These are phyloP conservation scores for Lepisosteus oculatus DNA, from an alignment of 2,113 vertebrate genomes.

Conservation along the genomic window DNA sequence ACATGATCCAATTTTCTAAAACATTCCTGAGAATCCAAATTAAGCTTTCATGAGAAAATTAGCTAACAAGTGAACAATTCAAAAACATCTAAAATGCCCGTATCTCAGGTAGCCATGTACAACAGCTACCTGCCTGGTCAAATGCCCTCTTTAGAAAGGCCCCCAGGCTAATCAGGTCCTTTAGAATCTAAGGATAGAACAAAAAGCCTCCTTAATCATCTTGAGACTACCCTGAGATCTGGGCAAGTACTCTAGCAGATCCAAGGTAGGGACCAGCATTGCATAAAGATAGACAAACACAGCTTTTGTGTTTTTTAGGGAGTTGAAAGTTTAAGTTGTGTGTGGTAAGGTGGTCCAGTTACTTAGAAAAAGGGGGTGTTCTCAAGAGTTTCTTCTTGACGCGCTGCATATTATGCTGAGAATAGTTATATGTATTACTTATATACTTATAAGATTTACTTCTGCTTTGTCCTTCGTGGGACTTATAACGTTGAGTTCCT, in stretches of 20 bases:
- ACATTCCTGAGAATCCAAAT: slow-evolving; percentile 17
- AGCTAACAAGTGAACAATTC: slow-evolving; percentile 16
- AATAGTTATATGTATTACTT: not conserved
- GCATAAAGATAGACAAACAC: slow-evolving; percentile 47
- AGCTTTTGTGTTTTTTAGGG: slow-evolving; percentile 32
- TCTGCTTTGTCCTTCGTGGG: too few species aligned
- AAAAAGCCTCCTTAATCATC: slow-evolving; percentile 80
- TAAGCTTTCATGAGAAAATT: slow-evolving; percentile 1
- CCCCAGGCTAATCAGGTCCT: slow-evolving; percentile 67
- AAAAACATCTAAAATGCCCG: slow-evolving; percentile 15
- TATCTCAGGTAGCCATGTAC: slow-evolving; percentile 15
- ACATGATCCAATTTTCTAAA: slow-evolving; percentile 34
- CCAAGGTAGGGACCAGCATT: slow-evolving; percentile 52
- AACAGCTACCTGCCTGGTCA: slow-evolving; percentile 32
- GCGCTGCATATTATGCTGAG: too few species aligned
- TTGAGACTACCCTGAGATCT: slow-evolving; percentile 70
- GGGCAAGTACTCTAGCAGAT: slow-evolving; percentile 54
- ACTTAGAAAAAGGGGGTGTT: slow-evolving; percentile 2
- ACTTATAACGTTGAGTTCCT: too few species aligned
- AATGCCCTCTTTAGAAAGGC: slow-evolving; percentile 36
- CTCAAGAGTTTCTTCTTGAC: not conserved
- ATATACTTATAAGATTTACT: slow-evolving; percentile 1
- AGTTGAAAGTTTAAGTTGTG: slow-evolving; percentile 3
- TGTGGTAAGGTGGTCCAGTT: not conserved
- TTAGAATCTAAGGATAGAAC: slow-evolving; percentile 78